phyloP scores from a whole-genome alignment of 2,797 vertebrate species.

The Heterohyrax brucei region DNA sequence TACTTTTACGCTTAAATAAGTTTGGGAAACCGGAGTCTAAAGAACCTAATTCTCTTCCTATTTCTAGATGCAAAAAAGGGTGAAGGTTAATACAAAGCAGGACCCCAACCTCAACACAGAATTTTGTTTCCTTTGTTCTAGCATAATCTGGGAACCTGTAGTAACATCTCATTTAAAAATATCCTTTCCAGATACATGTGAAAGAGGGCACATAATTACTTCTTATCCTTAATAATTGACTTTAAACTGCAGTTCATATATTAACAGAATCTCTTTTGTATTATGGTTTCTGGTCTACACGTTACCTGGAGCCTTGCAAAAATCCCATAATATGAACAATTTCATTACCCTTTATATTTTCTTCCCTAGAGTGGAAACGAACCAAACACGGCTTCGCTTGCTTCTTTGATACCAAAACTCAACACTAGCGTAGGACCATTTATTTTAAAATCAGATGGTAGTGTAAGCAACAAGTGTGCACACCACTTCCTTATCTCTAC shows the following conservation, averaged over 20 bases:
- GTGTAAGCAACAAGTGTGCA: neutral
- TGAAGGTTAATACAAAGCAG: neutral
- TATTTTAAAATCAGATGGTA: constrained; percentile 2
- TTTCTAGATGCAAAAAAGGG: neutral
- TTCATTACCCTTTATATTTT: constrained; percentile 20
- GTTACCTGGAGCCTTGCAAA: neutral
- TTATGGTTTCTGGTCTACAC: neutral
- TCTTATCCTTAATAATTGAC: neutral
- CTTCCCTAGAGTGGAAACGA: neutral
- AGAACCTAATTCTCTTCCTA: neutral
- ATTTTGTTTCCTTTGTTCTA: neutral
- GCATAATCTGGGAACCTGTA: neutral
- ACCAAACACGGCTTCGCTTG: neutral
- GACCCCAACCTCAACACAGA: neutral
- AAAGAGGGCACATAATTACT: neutral
- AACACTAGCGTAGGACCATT: neutral
- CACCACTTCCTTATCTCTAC: neutral
- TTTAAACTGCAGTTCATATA: neutral
- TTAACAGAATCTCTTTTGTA: neutral
- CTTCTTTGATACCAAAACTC: constrained; percentile 4
- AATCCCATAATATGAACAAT: neutral
- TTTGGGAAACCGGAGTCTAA: neutral
- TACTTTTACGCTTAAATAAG: neutral
- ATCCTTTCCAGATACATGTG: neutral
- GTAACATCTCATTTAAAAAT: constrained; percentile 30